phyloP scores from a whole-genome alignment of 2,113 vertebrate species.

The Pitta sordida region DNA sequence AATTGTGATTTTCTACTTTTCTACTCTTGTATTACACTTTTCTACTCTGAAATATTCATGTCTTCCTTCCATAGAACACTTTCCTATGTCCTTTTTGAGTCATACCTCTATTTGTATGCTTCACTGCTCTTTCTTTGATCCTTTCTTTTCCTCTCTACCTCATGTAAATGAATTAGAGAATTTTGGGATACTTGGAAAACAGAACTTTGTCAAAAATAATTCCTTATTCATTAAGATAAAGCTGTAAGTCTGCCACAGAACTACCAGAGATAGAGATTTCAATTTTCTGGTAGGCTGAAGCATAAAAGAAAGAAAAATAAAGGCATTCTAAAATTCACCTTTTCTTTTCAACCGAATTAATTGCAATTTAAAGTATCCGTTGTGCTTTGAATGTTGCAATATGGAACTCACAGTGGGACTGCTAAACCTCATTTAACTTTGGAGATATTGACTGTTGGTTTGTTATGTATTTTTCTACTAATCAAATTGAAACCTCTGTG shows the following conservation, averaged over 20 bases:
- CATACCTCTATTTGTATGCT: background rate
- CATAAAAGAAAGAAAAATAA: slow-evolving; percentile 14
- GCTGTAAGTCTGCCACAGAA: slow-evolving; percentile 13
- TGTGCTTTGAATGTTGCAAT: background rate
- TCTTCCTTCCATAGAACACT: background rate
- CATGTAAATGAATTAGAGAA: slow-evolving; percentile 3
- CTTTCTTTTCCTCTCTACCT: background rate
- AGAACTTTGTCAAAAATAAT: slow-evolving; percentile 11
- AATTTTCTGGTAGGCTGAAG: slow-evolving; percentile 42
- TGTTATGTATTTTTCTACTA: background rate
- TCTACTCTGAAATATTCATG: background rate
- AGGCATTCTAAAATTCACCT: background rate
- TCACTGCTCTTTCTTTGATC: background rate
- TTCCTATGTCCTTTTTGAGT: background rate
- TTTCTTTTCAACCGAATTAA: slow-evolving; percentile 40
- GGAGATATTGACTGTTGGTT: background rate
- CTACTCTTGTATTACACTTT: background rate
- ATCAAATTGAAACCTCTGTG: background rate
- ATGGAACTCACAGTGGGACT: background rate
- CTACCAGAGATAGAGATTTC: slow-evolving; percentile 15
- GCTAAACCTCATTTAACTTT: background rate
- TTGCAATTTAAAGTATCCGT: background rate
- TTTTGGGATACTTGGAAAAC: slow-evolving; percentile 9
- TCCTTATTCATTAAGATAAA: slow-evolving; percentile 47
- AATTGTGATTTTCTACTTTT: background rate